A percentile compares a stretch with the other conserved stretches of the same genome.
Evolutionary conservation across 2,797 vertebrate genomes (phyloP).

Genomic region (Trematomus bernacchii): DNA sequence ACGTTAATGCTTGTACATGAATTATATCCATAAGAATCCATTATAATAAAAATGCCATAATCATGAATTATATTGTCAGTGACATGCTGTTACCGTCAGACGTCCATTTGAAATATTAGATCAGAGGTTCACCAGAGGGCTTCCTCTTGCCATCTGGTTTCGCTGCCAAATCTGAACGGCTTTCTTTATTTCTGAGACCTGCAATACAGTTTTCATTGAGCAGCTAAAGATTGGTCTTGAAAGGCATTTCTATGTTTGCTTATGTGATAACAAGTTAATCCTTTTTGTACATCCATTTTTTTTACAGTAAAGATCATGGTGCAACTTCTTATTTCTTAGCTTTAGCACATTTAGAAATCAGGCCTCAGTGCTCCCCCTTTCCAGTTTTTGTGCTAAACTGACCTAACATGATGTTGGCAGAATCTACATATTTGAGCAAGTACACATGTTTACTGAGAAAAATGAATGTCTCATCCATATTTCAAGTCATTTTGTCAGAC

Average conservation of each 20-base stretch:
- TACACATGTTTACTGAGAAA: not conserved
- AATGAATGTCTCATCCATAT: conserved; percentile 3
- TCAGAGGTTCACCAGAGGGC: conserved; percentile 67
- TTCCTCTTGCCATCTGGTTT: conserved; percentile 68
- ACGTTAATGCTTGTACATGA: conserved; percentile 19
- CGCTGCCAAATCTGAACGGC: conserved; percentile 44
- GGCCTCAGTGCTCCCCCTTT: not conserved
- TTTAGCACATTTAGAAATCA: not conserved
- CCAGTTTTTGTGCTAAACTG: not conserved
- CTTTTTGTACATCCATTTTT: not conserved
- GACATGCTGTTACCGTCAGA: conserved; percentile 58
- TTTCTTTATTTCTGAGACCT: conserved; percentile 32
- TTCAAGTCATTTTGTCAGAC: conserved; percentile 16
- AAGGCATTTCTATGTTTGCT: not conserved
- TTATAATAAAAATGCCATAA: conserved; percentile 44
- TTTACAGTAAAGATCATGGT: not conserved
- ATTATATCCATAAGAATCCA: conserved; percentile 40
- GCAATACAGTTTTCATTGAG: not conserved
- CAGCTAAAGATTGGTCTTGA: conserved; percentile 13
- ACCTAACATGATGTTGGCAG: not conserved
- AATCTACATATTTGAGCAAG: conserved; percentile 1
- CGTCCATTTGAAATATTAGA: conserved; percentile 73
- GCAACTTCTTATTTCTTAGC: conserved; percentile 3
- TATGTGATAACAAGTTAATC: not conserved
- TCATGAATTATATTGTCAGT: conserved; percentile 39